These are phyloP conservation scores for Apotomis turbidana DNA, from an alignment of 2,888 invertebrate genomes.

Conservation along the genomic window DNA sequence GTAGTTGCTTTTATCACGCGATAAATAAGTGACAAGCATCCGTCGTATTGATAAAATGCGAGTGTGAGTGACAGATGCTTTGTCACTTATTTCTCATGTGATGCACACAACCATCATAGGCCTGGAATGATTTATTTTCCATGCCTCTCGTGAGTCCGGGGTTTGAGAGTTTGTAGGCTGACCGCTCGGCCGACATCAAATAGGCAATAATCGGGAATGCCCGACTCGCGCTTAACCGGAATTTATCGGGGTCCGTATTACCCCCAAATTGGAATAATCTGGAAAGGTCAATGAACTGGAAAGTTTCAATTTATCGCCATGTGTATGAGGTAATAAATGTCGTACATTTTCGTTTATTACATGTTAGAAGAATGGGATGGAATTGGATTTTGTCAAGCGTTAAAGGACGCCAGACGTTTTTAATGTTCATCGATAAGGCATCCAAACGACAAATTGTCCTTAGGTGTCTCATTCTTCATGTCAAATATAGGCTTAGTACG, in stretches of 20 bases:
- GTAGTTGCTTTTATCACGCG: too few species aligned
- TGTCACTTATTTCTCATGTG: too few species aligned
- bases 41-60: too few species aligned
- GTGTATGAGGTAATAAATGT: conserved; percentile 24
- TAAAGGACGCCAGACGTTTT: not conserved
- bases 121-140: too few species aligned
- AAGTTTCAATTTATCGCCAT: conserved; percentile 31
- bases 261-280: conserved; percentile 37
- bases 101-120: too few species aligned
- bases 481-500: too few species aligned
- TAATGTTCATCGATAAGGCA: not conserved
- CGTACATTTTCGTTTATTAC: conserved; percentile 11
- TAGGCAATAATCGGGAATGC: conserved; percentile 24
- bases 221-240: conserved; percentile 27
- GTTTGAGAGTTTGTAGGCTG: conserved; percentile 9
- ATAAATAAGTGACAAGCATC: too few species aligned
- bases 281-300: conserved; percentile 26
- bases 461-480: too few species aligned
- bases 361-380: not conserved
- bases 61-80: too few species aligned
- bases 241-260: conserved; percentile 31
- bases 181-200: conserved; percentile 25
- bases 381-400: conserved; percentile 12
- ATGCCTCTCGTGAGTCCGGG: not conserved
- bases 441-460: too few species aligned